Evolutionary conservation across 2,888 invertebrate genomes (phyloP), one percentile per base, ranked within the genome.

Genomic region (Ectobius pallidus): DNA sequence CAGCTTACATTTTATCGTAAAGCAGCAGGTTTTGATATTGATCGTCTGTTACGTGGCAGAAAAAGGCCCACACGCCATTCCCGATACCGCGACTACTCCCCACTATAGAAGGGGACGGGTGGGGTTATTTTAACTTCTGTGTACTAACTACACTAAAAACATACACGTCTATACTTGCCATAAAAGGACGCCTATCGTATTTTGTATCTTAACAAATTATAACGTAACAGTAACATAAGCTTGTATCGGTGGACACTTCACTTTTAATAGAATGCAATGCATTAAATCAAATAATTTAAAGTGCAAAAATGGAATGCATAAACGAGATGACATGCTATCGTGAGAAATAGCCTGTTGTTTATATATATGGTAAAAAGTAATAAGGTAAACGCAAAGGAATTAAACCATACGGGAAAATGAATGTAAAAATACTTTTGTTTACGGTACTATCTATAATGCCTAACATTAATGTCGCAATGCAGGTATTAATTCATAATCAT

Each of bases 1-100:
- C 11, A 1, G 27, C n/a, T 25, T 55, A 25, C 25, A 20, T 65
- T 55, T 39, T 18, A 52, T 11, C n/a, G 16, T 7, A 22, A n/a
- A 25, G 22, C 22, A 22, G 3, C 52, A 20, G 32, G 55, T 69
- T 49, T 22, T 65, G 69, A 69, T 76, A 76, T 76, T 76, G 76
- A 76, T 76, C 76, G 73, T 62, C 67, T 68, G 62, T 73, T 74
- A 75, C 76, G 75, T 76, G 76, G 76, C 74, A 75, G 46, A 75
- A 73, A 71, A 71, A 73, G 62, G 63, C 62, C 67, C 32, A 42
- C 42, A 73, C 39, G 73, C 73, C 69, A 49, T 73, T 73, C 73
- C 61, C 44, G 20, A 52, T 52, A 61, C 30, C 69, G 71, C 46
- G 46, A 55, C 70, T 58, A 70, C 73, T 72, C 71, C 73, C 74